A percentile compares a stretch with the other conserved stretches of the same genome.
Evolutionary conservation across 2,797 vertebrate genomes (phyloP).

Genomic region (Meriones psammophilus): DNA sequence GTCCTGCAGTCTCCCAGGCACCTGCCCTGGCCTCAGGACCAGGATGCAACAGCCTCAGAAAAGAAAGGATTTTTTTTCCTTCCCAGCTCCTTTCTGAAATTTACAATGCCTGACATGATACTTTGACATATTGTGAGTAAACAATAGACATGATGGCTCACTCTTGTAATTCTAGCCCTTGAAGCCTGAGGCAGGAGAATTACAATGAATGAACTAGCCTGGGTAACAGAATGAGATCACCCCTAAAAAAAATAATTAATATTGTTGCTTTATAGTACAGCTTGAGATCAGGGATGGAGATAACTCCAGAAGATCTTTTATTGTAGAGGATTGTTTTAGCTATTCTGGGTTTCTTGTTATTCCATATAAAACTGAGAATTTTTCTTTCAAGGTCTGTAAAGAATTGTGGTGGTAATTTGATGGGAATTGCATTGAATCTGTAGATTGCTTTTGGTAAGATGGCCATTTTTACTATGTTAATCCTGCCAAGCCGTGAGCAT

Average conservation of each 20-base stretch:
- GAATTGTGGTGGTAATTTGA: too few relatives aligned
- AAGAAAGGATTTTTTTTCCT: not conserved
- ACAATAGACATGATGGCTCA: not conserved
- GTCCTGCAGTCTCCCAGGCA: not conserved
- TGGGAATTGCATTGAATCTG: too few relatives aligned
- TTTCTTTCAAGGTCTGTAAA: too few relatives aligned
- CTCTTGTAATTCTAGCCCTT: not conserved
- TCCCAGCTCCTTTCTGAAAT: not conserved
- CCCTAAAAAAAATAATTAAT: not conserved
- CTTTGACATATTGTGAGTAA: not conserved
- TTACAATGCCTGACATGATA: not conserved
- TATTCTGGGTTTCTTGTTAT: too few relatives aligned
- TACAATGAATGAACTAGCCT: not conserved
- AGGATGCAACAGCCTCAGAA: not conserved
- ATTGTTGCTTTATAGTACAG: too few relatives aligned
- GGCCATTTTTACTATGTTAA: too few relatives aligned
- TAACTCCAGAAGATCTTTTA: too few relatives aligned
- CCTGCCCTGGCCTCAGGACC: not conserved
- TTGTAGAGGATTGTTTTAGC: too few relatives aligned
- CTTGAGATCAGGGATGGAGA: too few relatives aligned
- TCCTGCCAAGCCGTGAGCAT: too few relatives aligned
- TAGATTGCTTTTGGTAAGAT: too few relatives aligned
- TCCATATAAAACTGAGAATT: too few relatives aligned
- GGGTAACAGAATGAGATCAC: not conserved
- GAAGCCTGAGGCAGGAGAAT: not conserved